Base-by-base conservation (phyloP, 1,140 invertebrate species). In the Amyelois transitella region DNA sequence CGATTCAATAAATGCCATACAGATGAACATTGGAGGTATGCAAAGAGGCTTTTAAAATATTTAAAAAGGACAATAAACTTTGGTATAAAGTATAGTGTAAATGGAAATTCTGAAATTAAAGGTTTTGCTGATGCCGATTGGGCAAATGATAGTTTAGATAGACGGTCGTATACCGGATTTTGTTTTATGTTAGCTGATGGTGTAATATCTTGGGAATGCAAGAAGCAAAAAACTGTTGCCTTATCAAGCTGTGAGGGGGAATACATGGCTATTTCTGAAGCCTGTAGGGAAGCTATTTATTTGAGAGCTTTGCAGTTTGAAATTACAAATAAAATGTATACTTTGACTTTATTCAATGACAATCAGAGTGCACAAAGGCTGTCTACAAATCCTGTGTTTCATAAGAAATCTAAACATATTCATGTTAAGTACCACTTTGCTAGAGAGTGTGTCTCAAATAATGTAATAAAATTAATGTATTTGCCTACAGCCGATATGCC, bases 1-100 rank as follows among this genome's bases (percentile, higher is more conserved):
- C 85, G 88, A 62, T 90, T 87, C 56, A 75, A 85, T 57, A 75
- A 72, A 43, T 71, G 60, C 56, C 79, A 72, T 56, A 49, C 32
- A 20, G 7, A 57, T 44, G 28, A 38, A 20, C 87, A 90, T 65
- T 89, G 84, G 79, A 62, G 53, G 4, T 68, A 77, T 54, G 79
- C 73, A 0, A 89, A 90, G 53, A 52, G 88, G 45, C 59, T 90
- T 0, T 60, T 90, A 20, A 28, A 28, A 28, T 28, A 28, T 28
- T 28, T 28, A 28, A 5, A 28, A 12, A 28, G 12, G 25, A 28
- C 25, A 6, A 28, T 6, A 12, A 6, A 5, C 12, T 28, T 6
- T 28, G 25, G 25, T 6, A 6, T 28, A 28, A 28, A 6, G 25
- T 28, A 28, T 12, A 28, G 25, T 28, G 12, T 6, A 28, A 28